Evolutionary conservation across 2,113 vertebrate genomes (phyloP), one percentile per base, ranked within the genome.

Genomic region (Strix aluco): DNA sequence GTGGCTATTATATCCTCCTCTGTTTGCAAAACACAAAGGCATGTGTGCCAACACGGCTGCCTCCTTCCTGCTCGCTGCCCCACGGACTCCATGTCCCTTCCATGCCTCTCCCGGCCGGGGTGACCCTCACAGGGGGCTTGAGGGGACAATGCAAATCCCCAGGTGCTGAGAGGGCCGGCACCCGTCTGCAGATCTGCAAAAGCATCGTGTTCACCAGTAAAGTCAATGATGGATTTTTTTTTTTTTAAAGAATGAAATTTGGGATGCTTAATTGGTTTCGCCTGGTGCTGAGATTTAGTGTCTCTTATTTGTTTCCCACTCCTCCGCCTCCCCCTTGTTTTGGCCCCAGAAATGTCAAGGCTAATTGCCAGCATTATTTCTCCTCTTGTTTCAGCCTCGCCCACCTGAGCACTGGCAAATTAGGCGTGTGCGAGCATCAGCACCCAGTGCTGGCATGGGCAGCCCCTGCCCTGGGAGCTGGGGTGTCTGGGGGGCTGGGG

Each of bases 61-160:
- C 57, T 59, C 57, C 63, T 69, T 85, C 66, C 81, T 36, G 8
- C 70, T n/a, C 0, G 2, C 52, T 13, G 30, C 42, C 44, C 47
- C 13, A 1, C 0, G 18, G 54, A 40, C 23, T 67, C 36, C 0
- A 1, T 7, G 4, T 51, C 72, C 62, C 27, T 46, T 16, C 74
- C 57, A 3, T 3, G 9, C 38, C 40, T 85, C 38, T 70, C 44
- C 59, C 0, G 5, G 49, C 34, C 4, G 10, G 40, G 12, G 63
- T 72, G 82, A 46, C 16, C 38, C 22, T 52, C 11, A 1, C 0
- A 2, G 26, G 32, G 11, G 2, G 4, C 21, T 51, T 3, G 10
- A 40, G 30, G 22, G 40, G 44, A 58, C 20, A 44, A 42, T 42
- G 55, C 22, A 32, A 18, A 63, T 34, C 30, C 55, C 46, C 6